Percentiles rank a stretch among this genome's conserved stretches.
Evolutionary conservation across 2,113 vertebrate species (phyloP).

Genomic region (Suncus etruscus): DNA sequence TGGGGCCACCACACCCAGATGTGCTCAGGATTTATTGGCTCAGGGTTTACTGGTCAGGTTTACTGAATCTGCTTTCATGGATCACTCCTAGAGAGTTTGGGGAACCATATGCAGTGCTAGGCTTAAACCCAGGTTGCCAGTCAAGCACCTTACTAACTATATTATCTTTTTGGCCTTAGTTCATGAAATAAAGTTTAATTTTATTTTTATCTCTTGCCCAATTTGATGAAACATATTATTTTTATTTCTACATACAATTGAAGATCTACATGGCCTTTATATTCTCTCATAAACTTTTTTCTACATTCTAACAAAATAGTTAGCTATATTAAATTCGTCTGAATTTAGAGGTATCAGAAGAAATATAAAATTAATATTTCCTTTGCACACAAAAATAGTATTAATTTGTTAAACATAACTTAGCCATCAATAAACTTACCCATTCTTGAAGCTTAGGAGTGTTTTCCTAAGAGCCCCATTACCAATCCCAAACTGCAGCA

Average conservation of each 20-base stretch:
- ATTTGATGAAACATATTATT: no score
- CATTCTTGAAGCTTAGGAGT: not conserved
- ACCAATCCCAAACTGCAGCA: not conserved
- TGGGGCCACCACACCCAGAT: no score
- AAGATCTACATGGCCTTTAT: not conserved
- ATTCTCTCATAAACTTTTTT: slow-evolving; percentile 26
- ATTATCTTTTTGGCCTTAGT: no score
- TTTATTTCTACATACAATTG: no score
- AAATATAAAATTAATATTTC: slow-evolving; percentile 38
- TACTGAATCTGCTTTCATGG: no score
- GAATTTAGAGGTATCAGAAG: slow-evolving; percentile 21
- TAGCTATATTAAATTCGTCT: not conserved
- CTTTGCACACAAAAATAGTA: not conserved
- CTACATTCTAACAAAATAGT: not conserved
- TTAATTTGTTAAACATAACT: slow-evolving; percentile 4
- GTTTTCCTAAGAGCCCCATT: not conserved
- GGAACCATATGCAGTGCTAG: no score
- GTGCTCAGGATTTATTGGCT: no score
- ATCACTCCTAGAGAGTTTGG: no score
- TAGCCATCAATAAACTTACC: not conserved
- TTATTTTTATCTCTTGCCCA: slow-evolving; percentile 33
- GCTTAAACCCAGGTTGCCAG: no score
- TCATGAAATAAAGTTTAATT: not conserved
- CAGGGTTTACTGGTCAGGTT: no score
- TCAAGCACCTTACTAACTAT: no score